Evolutionary conservation across 1,140 invertebrate species (phyloP), one percentile per base, ranked within the genome.

Genomic region (Ostrea denselamellosa): DNA sequence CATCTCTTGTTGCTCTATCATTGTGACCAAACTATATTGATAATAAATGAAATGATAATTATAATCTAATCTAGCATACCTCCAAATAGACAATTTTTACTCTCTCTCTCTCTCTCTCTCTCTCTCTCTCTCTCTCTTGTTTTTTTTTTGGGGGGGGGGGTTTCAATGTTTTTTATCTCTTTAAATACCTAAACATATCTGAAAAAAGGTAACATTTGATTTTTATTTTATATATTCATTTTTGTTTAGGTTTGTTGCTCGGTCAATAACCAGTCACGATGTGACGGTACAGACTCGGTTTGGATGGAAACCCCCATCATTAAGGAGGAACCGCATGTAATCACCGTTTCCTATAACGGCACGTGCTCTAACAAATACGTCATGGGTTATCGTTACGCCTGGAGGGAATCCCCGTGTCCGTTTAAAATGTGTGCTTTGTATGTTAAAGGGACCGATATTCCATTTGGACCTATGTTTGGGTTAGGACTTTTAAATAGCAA

Each of bases 321-420:
- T 54, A 65, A 84, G 22, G 77, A 89, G 85, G 83, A 89, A 17
- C 81, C 53, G 22, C 82, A 85, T 52, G 85, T 34, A 19, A 92
- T 93, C 10, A 92, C 86, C 10, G 9, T 93, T 4, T 85, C 81
- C 34, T 85, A 85, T 25, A 86, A 65, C 7, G 86, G 68, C 5
- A 90, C 88, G 8, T 89, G 91, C 53, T 5, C 28, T 1, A 85
- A 62, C 9, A 82, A 87, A 81, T 86, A 85, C 25, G 77, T 91
- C 0, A 88, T 89, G 53, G 92, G 92, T 10, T n/a, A 94, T 1
- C 91, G 94, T 10, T 94, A 94, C 88, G 92, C 92, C n/a, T 94
- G 94, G 94, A 83, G 90, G 25, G 91, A 93, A 83, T 90, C 91
- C 12, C 94, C 94, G 0, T 94, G 94, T 86, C 53, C 54, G 0